These are phyloP conservation scores for Cichladusa arquata DNA, from an alignment of 2,113 vertebrate species.

Conservation along the genomic window DNA sequence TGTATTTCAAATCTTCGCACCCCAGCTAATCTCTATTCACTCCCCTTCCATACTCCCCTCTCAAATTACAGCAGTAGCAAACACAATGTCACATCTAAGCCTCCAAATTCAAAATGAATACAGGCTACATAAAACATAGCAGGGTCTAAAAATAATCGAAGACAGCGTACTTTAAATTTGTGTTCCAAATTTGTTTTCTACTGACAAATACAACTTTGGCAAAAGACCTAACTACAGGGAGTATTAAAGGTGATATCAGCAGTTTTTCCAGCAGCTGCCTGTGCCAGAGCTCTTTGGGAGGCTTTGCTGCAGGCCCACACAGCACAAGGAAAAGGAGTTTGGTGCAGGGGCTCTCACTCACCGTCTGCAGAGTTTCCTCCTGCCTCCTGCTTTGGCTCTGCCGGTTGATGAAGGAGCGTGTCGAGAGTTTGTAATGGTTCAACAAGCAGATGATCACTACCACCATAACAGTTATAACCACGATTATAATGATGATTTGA, in stretches of 20 bases:
- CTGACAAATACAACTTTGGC: neutral
- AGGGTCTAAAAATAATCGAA: neutral
- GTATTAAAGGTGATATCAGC: neutral
- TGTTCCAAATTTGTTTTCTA: neutral
- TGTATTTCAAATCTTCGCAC: neutral
- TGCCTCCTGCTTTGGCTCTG: slow-evolving; percentile 87
- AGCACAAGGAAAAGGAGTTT: neutral
- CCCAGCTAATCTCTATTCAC: neutral
- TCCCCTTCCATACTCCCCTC: neutral
- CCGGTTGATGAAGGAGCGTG: slow-evolving; percentile 90
- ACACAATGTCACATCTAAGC: neutral
- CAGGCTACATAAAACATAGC: neutral
- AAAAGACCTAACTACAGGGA: neutral
- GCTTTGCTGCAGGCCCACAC: neutral
- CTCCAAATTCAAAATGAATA: neutral
- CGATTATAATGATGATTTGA: slow-evolving; percentile 95
- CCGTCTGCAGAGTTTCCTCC: slow-evolving; percentile 86
- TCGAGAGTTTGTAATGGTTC: slow-evolving; percentile 96
- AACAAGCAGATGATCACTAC: slow-evolving; percentile 96
- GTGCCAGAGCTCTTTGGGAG: neutral
- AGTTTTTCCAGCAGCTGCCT: neutral
- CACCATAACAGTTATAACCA: slow-evolving; percentile 98
- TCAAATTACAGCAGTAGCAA: neutral
- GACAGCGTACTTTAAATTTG: neutral
- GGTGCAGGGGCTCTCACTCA: slow-evolving; percentile 66